Evolutionary conservation across 2,797 vertebrate genomes (phyloP), one percentile per base, ranked within the genome.

Genomic region (Pelochelys cantorii): DNA sequence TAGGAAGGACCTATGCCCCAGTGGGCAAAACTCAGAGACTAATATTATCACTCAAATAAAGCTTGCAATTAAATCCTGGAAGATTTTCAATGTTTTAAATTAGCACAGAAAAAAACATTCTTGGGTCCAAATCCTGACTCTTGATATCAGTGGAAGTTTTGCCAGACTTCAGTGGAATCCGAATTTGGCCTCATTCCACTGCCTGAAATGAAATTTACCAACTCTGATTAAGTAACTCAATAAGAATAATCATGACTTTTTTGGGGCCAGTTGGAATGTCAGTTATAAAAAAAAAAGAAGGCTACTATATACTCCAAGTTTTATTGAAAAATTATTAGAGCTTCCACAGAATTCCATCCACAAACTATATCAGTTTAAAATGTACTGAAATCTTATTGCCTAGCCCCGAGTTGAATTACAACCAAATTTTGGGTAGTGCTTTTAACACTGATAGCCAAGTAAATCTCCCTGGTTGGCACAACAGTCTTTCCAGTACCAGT

Each of bases 201-300:
- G 55, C 7, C 90, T 95, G 92, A 86, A 86, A 93, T 91, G 57
- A 95, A 94, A 94, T 42, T 60, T 93, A 82, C 88, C 94, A 85
- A 94, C 83, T 55, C 80, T 92, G 84, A 95, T 93, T 92, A 86
- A 94, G 95, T 95, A 93, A 93, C 86, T 92, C 93, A 93, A 84
- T 87, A 92, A 83, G 81, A 91, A 60, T 53, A 90, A 94, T 93
- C 75, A 83, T 88, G 34, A 74, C 4, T 56, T 94, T 92, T 22
- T 92, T 94, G 92, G 88, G 83, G 60, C 11, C 77, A 86, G 57
- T 65, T 93, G 48, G 42, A 90, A 27, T 65, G 52, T n/a, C 79
- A 6, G 14, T 77, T 91, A 57, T 34, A 60, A 34, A 12, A 20
- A 89, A 92, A 62, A 42, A 12, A 56, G 89, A 92, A 62, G 82